Base-by-base conservation (phyloP, 2,797 vertebrate species). In the Chrysocyon brachyurus region DNA sequence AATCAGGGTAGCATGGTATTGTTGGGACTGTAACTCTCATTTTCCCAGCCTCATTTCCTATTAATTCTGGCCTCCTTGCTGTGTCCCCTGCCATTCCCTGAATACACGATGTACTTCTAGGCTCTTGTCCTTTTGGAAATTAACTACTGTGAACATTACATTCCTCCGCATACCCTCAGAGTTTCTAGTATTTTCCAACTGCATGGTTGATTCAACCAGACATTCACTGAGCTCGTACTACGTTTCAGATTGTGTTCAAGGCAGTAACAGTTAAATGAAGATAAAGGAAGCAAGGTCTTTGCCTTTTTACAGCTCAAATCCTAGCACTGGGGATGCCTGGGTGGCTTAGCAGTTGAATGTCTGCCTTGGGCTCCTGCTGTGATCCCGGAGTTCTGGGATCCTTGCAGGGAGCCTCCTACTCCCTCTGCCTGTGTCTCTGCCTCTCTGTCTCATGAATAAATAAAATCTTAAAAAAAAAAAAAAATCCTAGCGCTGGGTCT, bases 161-260 rank as follows among this genome's bases (percentile, higher is more conserved):
- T 91, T 63, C 90, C 17, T 72, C 61, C 59, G 59, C 8, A 22
- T 9, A 40, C 46, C 24, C 56, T 40, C 8, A 12, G 73, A 87
- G 66, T 68, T 93, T 86, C 54, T 31, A 87, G 82, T 36, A 73
- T 83, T 96, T 95, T 70, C 72, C 40, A 91, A 86, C 52, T 63
- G 31, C 12, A 84, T 31, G 87, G 57, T 77, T 94, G 79, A 56
- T 72, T 90, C 64, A 90, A 57, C 64, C 70, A 52, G 36, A 36
- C 31, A 82, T 49, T 91, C 86, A 85, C 78, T 81, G 72, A 84
- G 40, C 52, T 78, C 54, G 22, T 66, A 54, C 40, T 40, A 3
- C n/a, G 61, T 85, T 91, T 84, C 31, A 19, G 24, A 56, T 81
- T 91, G 22, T 81, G 16, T 77, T 88, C n/a, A 15, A 94, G 49